phyloP scores from a whole-genome alignment of 1,140 invertebrate species.

The Diuraphis noxia region DNA sequence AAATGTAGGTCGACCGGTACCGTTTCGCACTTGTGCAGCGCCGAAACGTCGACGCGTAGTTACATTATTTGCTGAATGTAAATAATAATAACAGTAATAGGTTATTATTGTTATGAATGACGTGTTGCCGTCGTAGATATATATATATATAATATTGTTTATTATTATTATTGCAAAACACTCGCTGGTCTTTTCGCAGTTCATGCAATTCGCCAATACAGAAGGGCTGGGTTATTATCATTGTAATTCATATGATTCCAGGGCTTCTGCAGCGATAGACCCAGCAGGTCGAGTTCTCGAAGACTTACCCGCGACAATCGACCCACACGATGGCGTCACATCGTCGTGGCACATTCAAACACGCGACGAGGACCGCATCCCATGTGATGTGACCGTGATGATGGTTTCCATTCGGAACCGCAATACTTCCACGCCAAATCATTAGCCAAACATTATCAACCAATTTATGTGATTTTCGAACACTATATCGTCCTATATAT shows the following conservation, averaged over 20 bases:
- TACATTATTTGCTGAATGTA: not conserved
- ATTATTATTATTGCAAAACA: not conserved
- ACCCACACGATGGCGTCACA: not conserved
- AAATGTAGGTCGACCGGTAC: slow-evolving; percentile 37
- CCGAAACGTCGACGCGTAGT: slow-evolving; percentile 2
- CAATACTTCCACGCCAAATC: not conserved
- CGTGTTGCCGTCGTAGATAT: not conserved
- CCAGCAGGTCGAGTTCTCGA: not conserved
- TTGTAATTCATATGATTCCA: not conserved
- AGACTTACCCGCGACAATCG: not conserved
- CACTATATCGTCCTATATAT: too few species aligned
- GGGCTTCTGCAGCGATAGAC: too few species aligned
- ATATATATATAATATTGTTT: too few species aligned
- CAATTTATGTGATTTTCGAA: not conserved
- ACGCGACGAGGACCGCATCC: too few species aligned
- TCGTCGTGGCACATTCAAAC: not conserved
- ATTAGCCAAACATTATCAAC: not conserved
- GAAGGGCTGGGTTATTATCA: not conserved
- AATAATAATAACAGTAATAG: not conserved
- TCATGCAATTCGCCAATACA: not conserved
- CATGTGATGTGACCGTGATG: not conserved
- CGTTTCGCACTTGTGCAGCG: slow-evolving; percentile 20
- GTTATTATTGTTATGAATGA: not conserved
- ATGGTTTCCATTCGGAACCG: not conserved
- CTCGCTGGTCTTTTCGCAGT: not conserved